Percentiles rank a stretch among this genome's conserved stretches.
Evolutionary conservation across 2,888 invertebrate genomes (phyloP).

Genomic region (Pristionchus japonicus): DNA sequence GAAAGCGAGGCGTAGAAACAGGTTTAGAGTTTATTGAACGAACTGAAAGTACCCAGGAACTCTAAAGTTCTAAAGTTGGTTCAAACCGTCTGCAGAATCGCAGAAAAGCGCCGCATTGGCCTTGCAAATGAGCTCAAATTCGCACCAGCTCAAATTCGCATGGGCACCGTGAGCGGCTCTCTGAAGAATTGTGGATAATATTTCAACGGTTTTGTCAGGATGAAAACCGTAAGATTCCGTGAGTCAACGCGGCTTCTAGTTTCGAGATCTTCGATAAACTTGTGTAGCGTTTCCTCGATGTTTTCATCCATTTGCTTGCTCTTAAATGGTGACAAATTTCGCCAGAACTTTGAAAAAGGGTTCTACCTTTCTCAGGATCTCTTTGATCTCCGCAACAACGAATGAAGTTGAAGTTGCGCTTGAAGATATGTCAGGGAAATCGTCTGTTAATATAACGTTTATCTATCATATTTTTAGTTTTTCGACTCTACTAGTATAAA

Average conservation of each 20-base stretch:
- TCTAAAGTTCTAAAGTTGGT: not conserved
- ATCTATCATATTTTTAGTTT: no score
- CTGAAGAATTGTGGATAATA: not conserved
- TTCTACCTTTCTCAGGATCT: not conserved
- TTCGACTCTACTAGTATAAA: not conserved
- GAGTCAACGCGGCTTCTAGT: not conserved
- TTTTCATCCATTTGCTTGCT: not conserved
- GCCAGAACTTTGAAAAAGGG: not conserved
- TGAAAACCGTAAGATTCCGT: not conserved
- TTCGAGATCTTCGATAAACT: not conserved
- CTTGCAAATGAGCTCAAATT: not conserved
- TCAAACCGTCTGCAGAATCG: not conserved
- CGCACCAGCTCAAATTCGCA: not conserved
- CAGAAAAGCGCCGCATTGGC: not conserved
- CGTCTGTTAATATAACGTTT: not conserved
- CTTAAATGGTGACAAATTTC: not conserved
- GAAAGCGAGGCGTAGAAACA: no score
- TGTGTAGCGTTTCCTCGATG: not conserved
- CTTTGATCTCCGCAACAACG: not conserved
- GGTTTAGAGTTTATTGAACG: no score
- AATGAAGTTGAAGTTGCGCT: not conserved
- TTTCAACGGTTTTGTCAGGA: not conserved
- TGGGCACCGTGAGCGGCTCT: not conserved
- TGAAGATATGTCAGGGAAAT: not conserved
- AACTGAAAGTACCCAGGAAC: no score